Evolutionary conservation across 2,797 vertebrate genomes (phyloP).

Genomic region (Anguilla anguilla): DNA sequence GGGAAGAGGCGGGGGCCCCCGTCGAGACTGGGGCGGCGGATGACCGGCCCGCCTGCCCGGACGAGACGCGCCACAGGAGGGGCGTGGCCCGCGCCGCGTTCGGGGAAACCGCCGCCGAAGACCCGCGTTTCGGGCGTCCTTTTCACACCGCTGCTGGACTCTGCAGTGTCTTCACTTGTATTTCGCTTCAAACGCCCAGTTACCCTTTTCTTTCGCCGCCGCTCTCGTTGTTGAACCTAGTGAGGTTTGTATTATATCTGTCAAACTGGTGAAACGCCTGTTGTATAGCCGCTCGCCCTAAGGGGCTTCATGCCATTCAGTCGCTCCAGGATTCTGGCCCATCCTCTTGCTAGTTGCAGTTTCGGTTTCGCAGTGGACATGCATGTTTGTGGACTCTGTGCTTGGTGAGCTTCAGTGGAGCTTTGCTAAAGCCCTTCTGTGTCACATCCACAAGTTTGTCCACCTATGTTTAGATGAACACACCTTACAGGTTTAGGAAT

Average conservation of each 20-base stretch:
- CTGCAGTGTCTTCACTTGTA: constrained; percentile 32
- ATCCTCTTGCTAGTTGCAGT: neutral
- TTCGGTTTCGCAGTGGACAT: neutral
- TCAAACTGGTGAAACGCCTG: constrained; percentile 30
- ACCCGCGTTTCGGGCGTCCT: constrained; percentile 32
- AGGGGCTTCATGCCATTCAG: neutral
- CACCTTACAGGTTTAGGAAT: neutral
- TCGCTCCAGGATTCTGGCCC: neutral
- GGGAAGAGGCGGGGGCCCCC: constrained; percentile 30
- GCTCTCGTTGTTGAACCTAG: constrained; percentile 34
- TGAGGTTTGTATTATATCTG: constrained; percentile 33
- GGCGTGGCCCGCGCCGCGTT: constrained; percentile 45
- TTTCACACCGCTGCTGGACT: constrained; percentile 45
- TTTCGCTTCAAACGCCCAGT: constrained; percentile 44
- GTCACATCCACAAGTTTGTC: neutral
- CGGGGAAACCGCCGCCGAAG: neutral
- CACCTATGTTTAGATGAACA: neutral
- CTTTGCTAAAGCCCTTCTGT: neutral
- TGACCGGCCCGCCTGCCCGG: constrained; percentile 45
- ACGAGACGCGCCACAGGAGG: constrained; percentile 29
- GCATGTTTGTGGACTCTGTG: neutral
- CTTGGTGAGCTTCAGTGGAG: neutral
- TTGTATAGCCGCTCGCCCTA: constrained; percentile 30
- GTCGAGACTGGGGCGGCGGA: constrained; percentile 50
- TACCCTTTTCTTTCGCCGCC: constrained; percentile 35